Conservation (phyloP, 2,113 vertebrate species). For the Microcebus jonahi region DNA sequence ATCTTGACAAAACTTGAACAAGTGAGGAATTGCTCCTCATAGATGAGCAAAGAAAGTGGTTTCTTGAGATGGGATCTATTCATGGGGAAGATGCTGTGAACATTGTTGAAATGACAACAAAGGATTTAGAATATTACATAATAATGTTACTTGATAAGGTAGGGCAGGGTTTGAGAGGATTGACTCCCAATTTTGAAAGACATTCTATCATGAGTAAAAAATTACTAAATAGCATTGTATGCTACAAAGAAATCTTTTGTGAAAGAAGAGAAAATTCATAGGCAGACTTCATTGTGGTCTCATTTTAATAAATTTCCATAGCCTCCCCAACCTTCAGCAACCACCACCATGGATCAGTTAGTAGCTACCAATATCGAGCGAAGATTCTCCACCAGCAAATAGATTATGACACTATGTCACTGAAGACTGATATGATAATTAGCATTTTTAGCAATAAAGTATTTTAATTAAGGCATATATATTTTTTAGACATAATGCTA, state of each 20-base stretch:
- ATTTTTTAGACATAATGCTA: neutral
- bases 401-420: neutral
- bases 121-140: neutral
- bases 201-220: neutral
- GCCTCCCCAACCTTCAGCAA: neutral
- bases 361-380: neutral
- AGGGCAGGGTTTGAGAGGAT: neutral
- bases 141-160: neutral
- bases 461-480: neutral
- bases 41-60: neutral
- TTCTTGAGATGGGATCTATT: neutral
- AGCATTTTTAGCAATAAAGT: neutral
- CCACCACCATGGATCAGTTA: neutral
- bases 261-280: neutral
- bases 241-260: neutral
- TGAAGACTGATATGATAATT: neutral
- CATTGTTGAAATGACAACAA: neutral
- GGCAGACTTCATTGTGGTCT: neutral
- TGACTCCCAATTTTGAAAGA: neutral
- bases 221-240: neutral
- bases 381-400: neutral
- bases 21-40: neutral
- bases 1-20: neutral
- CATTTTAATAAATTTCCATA: neutral
- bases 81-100: neutral